Conservation (phyloP, 2,113 vertebrate species). For the Leptobrachium ailaonicum region DNA sequence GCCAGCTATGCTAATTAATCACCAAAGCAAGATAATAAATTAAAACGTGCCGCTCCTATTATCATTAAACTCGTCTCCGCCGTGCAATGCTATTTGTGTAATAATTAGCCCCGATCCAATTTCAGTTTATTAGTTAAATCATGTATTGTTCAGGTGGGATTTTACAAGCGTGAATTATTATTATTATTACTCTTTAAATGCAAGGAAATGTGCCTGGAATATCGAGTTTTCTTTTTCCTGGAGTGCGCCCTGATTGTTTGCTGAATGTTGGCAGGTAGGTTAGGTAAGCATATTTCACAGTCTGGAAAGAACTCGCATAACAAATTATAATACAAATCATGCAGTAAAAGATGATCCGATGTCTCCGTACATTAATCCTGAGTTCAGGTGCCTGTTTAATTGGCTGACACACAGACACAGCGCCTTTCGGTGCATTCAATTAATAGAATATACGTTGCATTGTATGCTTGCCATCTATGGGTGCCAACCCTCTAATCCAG, state of each 20-base stretch:
- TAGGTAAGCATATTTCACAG: neutral
- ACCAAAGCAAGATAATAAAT: constrained; percentile 30
- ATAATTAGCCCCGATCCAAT: constrained; percentile 38
- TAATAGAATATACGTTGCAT: too few species aligned
- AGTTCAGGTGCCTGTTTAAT: too few species aligned
- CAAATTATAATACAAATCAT: too few species aligned
- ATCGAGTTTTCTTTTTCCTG: neutral
- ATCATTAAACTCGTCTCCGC: constrained; percentile 31
- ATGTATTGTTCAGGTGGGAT: constrained; percentile 25
- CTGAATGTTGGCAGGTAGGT: neutral
- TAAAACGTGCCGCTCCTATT: constrained; percentile 20
- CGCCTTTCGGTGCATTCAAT: too few species aligned
- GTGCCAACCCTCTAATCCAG: too few species aligned
- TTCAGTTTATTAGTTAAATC: constrained; percentile 6
- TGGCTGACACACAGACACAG: too few species aligned
- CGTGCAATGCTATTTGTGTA: constrained; percentile 26
- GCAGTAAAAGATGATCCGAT: too few species aligned
- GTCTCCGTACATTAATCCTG: too few species aligned
- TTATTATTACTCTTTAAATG: constrained; percentile 22
- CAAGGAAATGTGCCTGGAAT: neutral
- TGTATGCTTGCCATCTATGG: too few species aligned
- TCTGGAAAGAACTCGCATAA: too few species aligned
- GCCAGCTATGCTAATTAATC: constrained; percentile 27
- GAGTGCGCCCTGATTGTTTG: neutral
- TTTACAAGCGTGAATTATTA: constrained; percentile 23